Conservation (phyloP, 2,113 vertebrate genomes). For the Irena cyanogastra region DNA sequence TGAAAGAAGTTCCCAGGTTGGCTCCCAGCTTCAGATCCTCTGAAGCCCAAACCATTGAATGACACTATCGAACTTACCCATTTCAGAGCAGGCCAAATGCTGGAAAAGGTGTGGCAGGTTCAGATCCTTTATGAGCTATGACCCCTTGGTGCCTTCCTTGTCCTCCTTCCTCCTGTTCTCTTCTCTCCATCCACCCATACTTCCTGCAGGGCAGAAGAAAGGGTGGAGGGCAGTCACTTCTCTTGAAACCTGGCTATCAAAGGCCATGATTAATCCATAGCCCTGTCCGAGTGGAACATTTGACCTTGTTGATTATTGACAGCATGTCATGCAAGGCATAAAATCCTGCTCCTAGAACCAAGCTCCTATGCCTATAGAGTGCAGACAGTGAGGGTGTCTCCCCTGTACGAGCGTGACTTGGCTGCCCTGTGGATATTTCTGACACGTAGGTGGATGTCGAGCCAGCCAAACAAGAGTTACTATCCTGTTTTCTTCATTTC, state of each 20-base stretch:
- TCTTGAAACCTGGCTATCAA: neutral
- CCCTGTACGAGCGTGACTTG: rapidly evolving
- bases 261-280: neutral
- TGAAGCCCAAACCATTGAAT: neutral
- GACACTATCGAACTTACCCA: neutral
- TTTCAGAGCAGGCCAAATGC: neutral
- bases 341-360: neutral
- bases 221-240: neutral
- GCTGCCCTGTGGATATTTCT: neutral
- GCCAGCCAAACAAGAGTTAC: neutral
- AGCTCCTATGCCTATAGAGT: neutral
- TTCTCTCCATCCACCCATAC: neutral
- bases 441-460: neutral
- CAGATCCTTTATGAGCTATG: neutral
- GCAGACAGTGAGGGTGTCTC: neutral
- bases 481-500: neutral
- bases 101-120: neutral
- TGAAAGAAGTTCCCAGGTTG: neutral
- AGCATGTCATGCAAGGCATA: neutral
- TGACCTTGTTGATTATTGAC: neutral
- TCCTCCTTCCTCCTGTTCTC: neutral
- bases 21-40: neutral
- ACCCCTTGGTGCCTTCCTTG: neutral
- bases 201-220: neutral
- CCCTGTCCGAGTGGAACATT: neutral